Evolutionary conservation across 2,888 invertebrate species (phyloP), one percentile per base, ranked within the genome.

Genomic region (Trichopria drosophilae): DNA sequence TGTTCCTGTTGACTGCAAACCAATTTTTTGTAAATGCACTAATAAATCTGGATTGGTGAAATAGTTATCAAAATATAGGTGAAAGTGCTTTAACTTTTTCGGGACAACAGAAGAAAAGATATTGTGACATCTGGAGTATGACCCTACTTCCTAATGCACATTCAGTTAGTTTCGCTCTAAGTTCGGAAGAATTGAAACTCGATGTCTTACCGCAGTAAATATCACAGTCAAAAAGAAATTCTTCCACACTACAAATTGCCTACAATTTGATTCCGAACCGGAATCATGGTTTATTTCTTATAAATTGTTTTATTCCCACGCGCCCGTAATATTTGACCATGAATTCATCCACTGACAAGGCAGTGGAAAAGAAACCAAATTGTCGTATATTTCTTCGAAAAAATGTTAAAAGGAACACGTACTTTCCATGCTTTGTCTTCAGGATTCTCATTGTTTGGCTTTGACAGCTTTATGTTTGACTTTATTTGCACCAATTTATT

Each of bases 181-280:
- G n/a, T n/a, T n/a, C n/a, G n/a, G n/a, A n/a, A n/a, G n/a, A n/a
- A n/a, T n/a, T n/a, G n/a, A 28, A 15, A 41, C 29, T 31, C 24
- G 32, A 2, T 12, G 16, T 13, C 22, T 43, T 43, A 19, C 32
- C 43, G 13, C 32, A n/a, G n/a, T n/a, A n/a, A 43, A 43, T 31
- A 32, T 43, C 32, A 20, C 19, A 43, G 7, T 43, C 43, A 16
- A 43, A 32, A 9, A 43, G 32, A 32, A 22, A 43, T 12, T 32
- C 43, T 22, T 29, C 7, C 6, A 23, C 20, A 3, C 16, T 32
- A 32, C 43, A 43, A 3, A 43, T 9, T 22, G 20, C 43, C 43
- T 13, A 43, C 31, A 43, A 22, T 43, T 42, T 42, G 9, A 42
- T 10, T 6, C 31, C 42, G n/a, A 42, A 42, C 7, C 42, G 29